Conservation (phyloP, 2,113 vertebrate species). For the Peucedramus taeniatus region DNA sequence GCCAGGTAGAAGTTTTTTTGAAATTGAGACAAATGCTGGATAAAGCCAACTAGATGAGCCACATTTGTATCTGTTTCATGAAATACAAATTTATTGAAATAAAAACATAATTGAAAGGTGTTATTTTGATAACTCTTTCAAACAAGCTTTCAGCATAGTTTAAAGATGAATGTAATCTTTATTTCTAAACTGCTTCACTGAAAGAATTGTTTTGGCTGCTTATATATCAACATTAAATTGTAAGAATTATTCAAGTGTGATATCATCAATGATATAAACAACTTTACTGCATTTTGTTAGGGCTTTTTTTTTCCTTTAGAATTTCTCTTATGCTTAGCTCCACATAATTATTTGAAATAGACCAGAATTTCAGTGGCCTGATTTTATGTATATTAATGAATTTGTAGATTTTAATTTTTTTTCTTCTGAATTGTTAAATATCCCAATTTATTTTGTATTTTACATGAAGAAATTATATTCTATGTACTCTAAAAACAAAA, state of each 20-base stretch:
- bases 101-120: neutral
- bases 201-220: neutral
- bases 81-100: neutral
- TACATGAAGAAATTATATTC: neutral
- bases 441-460: neutral
- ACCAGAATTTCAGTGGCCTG: neutral
- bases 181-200: neutral
- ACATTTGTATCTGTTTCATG: neutral
- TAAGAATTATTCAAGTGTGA: neutral
- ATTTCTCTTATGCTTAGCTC: neutral
- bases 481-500: neutral
- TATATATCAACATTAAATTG: neutral
- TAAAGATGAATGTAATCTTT: neutral
- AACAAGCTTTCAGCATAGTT: neutral
- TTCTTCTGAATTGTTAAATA: neutral
- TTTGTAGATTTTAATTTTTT: neutral
- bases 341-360: neutral
- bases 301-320: neutral
- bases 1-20: neutral
- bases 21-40: neutral
- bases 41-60: neutral
- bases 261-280: neutral
- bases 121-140: neutral
- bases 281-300: neutral
- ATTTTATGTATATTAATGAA: neutral